These are phyloP conservation scores for Phrynocephalus guinanensis DNA, from an alignment of 2,797 vertebrate species.

Conservation along the genomic window DNA sequence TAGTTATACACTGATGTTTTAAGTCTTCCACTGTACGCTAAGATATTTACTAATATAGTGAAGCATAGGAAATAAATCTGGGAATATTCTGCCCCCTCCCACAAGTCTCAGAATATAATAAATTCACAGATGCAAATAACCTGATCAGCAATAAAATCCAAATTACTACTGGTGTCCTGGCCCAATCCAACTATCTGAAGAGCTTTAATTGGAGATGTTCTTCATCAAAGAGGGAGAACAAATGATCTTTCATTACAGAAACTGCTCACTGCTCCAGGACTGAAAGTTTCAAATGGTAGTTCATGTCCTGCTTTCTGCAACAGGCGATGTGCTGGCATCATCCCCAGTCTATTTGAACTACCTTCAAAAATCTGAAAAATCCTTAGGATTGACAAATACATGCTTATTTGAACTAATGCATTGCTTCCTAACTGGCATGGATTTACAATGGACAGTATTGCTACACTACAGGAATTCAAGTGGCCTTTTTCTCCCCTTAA, in stretches of 20 bases:
- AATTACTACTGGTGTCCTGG: neutral
- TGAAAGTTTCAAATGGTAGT: constrained; percentile 45
- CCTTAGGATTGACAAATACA: constrained; percentile 75
- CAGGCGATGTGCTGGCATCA: constrained; percentile 53
- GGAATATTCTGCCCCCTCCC: constrained; percentile 20
- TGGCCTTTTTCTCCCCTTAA: constrained; percentile 62
- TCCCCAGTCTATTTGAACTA: constrained; percentile 56
- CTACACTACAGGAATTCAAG: constrained; percentile 65
- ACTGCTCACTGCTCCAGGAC: neutral
- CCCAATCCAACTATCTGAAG: neutral
- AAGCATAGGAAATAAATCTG: neutral
- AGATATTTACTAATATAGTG: neutral
- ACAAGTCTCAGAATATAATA: constrained; percentile 37
- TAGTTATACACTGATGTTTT: neutral
- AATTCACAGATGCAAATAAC: constrained; percentile 34
- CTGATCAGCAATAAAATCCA: constrained; percentile 51
- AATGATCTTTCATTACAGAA: neutral
- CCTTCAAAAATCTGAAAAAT: constrained; percentile 75
- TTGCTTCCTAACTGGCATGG: constrained; percentile 71
- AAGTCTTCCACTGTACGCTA: neutral
- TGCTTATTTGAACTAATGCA: constrained; percentile 70
- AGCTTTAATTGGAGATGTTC: neutral
- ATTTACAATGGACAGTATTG: constrained; percentile 73
- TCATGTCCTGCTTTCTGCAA: constrained; percentile 39
- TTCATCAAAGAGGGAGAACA: neutral